Percentiles rank a stretch among this genome's conserved stretches.
Evolutionary conservation across 2,888 invertebrate genomes (phyloP).

Genomic region (Trissolcus japonicus): DNA sequence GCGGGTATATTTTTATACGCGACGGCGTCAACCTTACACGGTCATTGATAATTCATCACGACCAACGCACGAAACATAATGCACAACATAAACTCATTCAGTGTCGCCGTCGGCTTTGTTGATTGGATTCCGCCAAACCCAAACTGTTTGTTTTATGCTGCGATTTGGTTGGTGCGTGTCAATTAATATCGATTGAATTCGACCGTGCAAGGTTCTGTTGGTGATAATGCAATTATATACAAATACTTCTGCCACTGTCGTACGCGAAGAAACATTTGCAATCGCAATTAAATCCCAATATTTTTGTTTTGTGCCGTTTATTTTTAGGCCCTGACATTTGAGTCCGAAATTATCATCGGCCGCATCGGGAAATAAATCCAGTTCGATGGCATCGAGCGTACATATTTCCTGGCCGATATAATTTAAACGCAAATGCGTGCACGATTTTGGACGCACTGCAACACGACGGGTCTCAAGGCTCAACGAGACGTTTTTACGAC

Average conservation of each 20-base stretch:
- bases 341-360: neutral
- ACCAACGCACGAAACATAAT: slow-evolving; percentile 13
- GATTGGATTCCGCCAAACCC: slow-evolving; percentile 21
- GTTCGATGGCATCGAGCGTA: too few species aligned
- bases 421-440: slow-evolving; percentile 25
- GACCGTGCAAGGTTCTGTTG: slow-evolving; percentile 11
- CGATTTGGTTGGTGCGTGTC: slow-evolving; percentile 15
- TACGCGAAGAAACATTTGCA: too few species aligned
- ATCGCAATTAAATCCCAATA: too few species aligned
- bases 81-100: slow-evolving; percentile 31
- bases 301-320: too few species aligned
- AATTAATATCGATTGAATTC: slow-evolving; percentile 21
- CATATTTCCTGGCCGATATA: slow-evolving; percentile 16
- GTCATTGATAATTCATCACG: slow-evolving; percentile 34
- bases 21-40: slow-evolving; percentile 11
- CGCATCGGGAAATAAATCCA: neutral
- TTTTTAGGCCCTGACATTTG: neutral
- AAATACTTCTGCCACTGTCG: neutral
- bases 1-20: neutral
- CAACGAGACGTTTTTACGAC: slow-evolving; percentile 40
- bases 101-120: slow-evolving; percentile 14
- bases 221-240: neutral
- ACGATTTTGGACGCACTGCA: slow-evolving; percentile 23
- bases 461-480: slow-evolving; percentile 12
- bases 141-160: slow-evolving; percentile 6